A percentile compares a stretch with the other conserved stretches of the same genome.
phyloP scores from a whole-genome alignment of 2,797 vertebrate genomes.

The Sebastes diploproa region DNA sequence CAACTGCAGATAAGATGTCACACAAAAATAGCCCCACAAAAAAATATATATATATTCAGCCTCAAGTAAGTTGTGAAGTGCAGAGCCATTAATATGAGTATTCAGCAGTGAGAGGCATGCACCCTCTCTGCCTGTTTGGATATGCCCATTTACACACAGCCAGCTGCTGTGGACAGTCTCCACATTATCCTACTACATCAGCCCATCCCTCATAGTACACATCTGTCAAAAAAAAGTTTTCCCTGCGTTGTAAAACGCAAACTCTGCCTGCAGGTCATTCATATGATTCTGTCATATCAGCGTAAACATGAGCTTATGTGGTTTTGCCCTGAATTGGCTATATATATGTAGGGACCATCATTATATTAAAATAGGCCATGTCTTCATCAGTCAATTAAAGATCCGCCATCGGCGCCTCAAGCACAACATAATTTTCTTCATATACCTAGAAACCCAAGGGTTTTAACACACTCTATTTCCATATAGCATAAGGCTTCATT shows the following conservation, averaged over 20 bases:
- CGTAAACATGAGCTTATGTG: slow-evolving; percentile 64
- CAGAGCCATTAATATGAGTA: slow-evolving; percentile 63
- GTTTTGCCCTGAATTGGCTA: slow-evolving; percentile 57
- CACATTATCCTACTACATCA: slow-evolving; percentile 49
- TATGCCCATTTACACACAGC: slow-evolving; percentile 68
- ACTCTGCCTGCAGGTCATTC: slow-evolving; percentile 42
- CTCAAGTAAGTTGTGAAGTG: slow-evolving; percentile 58
- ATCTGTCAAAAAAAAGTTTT: slow-evolving; percentile 73
- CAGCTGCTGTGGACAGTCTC: slow-evolving; percentile 52
- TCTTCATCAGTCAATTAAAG: slow-evolving; percentile 99
- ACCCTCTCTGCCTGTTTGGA: slow-evolving; percentile 59
- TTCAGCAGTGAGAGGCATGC: slow-evolving; percentile 59
- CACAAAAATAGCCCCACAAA: slow-evolving; percentile 65
- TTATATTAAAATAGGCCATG: slow-evolving; percentile 88
- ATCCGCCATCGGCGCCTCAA: slow-evolving; percentile 91
- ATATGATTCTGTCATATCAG: slow-evolving; percentile 36
- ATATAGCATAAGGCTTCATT: slow-evolving; percentile 64
- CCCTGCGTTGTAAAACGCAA: slow-evolving; percentile 18
- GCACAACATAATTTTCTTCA: slow-evolving; percentile 93
- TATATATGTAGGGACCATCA: slow-evolving; percentile 54
- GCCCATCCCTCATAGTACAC: slow-evolving; percentile 56
- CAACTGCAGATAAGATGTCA: slow-evolving; percentile 74
- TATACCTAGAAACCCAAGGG: slow-evolving; percentile 90
- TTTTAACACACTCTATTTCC: slow-evolving; percentile 89
- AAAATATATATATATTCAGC: slow-evolving; percentile 56